Evolutionary conservation across 2,888 invertebrate genomes (phyloP).

Genomic region (Esperia sulphurella): DNA sequence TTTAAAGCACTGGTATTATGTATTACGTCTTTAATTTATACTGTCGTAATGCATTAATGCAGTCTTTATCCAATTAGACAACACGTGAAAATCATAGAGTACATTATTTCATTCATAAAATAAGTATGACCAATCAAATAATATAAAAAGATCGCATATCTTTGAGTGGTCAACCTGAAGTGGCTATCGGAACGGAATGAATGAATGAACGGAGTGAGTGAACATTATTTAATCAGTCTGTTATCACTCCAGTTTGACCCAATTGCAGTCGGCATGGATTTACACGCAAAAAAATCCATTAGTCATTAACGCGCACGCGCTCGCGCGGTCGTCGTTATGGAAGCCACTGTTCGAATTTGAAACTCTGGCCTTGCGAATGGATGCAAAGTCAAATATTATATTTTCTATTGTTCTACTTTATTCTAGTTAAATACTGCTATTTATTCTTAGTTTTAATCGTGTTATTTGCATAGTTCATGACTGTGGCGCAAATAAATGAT

Average conservation of each 20-base stretch:
- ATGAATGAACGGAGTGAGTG: neutral
- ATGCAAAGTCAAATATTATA: neutral
- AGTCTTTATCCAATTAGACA: too few species aligned
- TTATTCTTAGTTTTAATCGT: neutral
- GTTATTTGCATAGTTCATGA: neutral
- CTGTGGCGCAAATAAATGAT: neutral
- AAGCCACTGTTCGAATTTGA: conserved; percentile 19
- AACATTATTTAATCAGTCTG: neutral
- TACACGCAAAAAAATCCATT: conserved; percentile 15
- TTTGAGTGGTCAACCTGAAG: too few species aligned
- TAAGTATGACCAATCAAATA: too few species aligned
- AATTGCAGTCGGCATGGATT: conserved; percentile 15
- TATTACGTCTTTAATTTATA: too few species aligned
- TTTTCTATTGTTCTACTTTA: neutral
- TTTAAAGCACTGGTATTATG: too few species aligned
- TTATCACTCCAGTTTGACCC: conserved; percentile 15
- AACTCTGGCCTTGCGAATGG: neutral
- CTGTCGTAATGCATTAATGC: too few species aligned
- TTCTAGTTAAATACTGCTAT: neutral
- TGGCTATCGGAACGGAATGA: too few species aligned
- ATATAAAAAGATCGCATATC: too few species aligned
- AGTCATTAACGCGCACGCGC: conserved; percentile 24
- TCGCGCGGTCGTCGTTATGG: conserved; percentile 22
- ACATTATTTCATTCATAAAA: too few species aligned
- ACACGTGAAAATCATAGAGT: too few species aligned